Conservation (phyloP, 1,140 invertebrate genomes). For the Procambarus clarkii region DNA sequence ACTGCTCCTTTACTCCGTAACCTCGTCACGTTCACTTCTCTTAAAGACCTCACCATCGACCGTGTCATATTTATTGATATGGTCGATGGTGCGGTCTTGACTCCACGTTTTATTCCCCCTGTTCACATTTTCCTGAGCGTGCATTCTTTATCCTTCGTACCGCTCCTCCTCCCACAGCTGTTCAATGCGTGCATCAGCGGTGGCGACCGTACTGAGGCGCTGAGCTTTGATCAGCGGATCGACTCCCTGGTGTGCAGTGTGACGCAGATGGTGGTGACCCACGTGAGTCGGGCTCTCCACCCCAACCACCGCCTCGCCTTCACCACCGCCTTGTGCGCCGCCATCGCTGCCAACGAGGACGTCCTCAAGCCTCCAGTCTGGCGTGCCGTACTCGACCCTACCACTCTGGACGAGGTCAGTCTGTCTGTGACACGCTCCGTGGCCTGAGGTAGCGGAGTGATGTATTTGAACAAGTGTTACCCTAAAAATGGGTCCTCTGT, state of each 20-base stretch:
- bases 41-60: not conserved
- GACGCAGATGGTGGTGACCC: conserved; percentile 58
- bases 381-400: conserved; percentile 37
- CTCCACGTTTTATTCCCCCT: not conserved
- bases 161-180: conserved; percentile 13
- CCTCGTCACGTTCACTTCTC: not conserved
- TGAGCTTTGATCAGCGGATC: conserved; percentile 71
- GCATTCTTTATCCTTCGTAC: not conserved
- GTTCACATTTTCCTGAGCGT: not conserved
- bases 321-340: conserved; percentile 53
- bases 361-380: conserved; percentile 39
- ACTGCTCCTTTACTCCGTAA: too few species aligned
- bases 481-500: not conserved
- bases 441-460: too few species aligned
- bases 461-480: not conserved
- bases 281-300: conserved; percentile 61
- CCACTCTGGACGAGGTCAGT: conserved; percentile 33
- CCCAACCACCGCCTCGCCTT: conserved; percentile 62
- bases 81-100: too few species aligned
- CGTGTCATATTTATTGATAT: not conserved
- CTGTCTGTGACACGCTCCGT: not conserved
- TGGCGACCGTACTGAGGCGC: conserved; percentile 47
- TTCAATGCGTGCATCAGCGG: conserved; percentile 57
- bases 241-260: conserved; percentile 62
- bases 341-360: conserved; percentile 31